These are phyloP conservation scores for Myotis yumanensis DNA, from an alignment of 2,113 vertebrate genomes.

Conservation along the genomic window DNA sequence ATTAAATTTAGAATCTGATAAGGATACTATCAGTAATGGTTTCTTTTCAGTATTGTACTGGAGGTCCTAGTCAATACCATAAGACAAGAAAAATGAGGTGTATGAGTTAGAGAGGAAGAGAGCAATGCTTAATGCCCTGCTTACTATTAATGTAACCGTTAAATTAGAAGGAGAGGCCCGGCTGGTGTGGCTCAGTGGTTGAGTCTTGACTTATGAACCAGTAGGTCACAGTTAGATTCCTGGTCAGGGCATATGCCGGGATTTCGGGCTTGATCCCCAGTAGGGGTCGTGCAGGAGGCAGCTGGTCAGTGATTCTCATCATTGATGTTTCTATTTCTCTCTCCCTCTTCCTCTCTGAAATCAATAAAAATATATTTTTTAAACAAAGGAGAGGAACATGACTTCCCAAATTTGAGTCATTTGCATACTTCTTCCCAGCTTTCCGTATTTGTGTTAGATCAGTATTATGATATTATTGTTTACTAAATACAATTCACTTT, in stretches of 20 bases:
- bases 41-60: neutral
- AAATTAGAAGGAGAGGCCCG: neutral
- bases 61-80: neutral
- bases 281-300: no score
- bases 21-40: neutral
- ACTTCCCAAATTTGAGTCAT: neutral
- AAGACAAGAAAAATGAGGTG: conserved; percentile 33
- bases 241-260: no score
- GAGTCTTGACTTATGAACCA: no score
- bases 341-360: no score
- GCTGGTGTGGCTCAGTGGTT: no score
- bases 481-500: neutral
- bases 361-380: no score
- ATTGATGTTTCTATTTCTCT: no score
- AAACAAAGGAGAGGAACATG: neutral
- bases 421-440: neutral
- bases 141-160: neutral
- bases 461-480: neutral
- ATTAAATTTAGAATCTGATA: conserved; percentile 7
- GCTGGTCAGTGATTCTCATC: no score
- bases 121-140: neutral
- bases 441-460: neutral
- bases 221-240: no score
- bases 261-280: no score
- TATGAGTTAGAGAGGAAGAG: neutral